phyloP scores from a whole-genome alignment of 2,888 invertebrate species.

The Phrixothrix hirtus region DNA sequence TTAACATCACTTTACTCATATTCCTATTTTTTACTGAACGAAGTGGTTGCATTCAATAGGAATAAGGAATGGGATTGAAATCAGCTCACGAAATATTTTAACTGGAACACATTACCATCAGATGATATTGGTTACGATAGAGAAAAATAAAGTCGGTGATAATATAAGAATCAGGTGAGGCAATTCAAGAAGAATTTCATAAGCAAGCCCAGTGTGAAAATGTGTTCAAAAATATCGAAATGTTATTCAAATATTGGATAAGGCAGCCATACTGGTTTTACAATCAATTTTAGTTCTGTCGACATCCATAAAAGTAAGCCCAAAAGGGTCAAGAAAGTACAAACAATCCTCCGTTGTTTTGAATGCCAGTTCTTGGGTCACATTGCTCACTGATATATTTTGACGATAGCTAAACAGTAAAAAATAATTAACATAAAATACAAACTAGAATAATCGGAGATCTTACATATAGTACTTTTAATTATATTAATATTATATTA shows the following conservation, averaged over 20 bases:
- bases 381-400: conserved; percentile 82
- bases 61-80: no score
- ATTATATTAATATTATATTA: conserved; percentile 11
- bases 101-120: no score
- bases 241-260: conserved; percentile 56
- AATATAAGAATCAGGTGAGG: not conserved
- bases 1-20: no score
- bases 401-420: conserved; percentile 84
- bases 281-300: conserved; percentile 83
- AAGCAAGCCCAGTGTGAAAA: no score
- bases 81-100: no score
- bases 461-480: conserved; percentile 20
- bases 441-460: not conserved
- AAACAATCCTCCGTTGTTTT: conserved; percentile 79
- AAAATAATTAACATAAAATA: conserved; percentile 8
- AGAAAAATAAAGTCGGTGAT: no score
- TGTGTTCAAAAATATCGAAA: not conserved
- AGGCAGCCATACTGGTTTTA: conserved; percentile 73
- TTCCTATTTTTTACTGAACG: no score
- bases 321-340: conserved; percentile 85
- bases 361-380: conserved; percentile 88
- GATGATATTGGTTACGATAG: no score
- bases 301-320: conserved; percentile 71
- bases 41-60: no score
- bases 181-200: not conserved